These are phyloP conservation scores for Drosophila subquinaria DNA, from an alignment of 2,888 invertebrate species.

Conservation along the genomic window DNA sequence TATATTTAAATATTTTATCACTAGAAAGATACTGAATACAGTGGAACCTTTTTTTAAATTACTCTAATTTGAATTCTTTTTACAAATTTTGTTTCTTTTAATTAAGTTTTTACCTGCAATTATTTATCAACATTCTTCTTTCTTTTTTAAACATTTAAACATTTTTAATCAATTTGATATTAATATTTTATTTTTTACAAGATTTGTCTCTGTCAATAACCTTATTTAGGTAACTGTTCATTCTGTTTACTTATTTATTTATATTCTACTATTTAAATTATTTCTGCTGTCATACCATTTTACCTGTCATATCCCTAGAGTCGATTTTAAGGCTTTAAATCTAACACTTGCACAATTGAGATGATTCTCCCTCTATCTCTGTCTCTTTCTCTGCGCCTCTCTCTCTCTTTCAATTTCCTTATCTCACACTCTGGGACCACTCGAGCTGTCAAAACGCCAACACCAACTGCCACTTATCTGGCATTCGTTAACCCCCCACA, in stretches of 20 bases:
- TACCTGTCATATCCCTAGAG: neutral
- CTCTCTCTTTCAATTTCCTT: constrained; percentile 12
- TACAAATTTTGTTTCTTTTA: too few relatives aligned
- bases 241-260: neutral
- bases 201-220: too few relatives aligned
- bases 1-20: neutral
- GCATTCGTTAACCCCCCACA: constrained; percentile 3
- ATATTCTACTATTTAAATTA: neutral
- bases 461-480: constrained; percentile 60
- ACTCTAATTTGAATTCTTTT: too few relatives aligned
- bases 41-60: too few relatives aligned
- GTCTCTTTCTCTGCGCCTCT: neutral
- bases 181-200: too few relatives aligned
- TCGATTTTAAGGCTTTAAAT: constrained; percentile 15
- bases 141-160: too few relatives aligned
- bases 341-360: constrained; percentile 13
- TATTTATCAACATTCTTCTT: too few relatives aligned
- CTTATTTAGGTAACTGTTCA: too few relatives aligned
- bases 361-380: neutral
- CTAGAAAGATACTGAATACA: too few relatives aligned
- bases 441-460: constrained; percentile 65
- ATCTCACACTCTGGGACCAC: constrained; percentile 27
- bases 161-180: too few relatives aligned
- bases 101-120: too few relatives aligned
- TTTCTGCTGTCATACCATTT: neutral